Base-by-base conservation (phyloP, 2,797 vertebrate genomes). In the Microctenopoma lineatum region DNA sequence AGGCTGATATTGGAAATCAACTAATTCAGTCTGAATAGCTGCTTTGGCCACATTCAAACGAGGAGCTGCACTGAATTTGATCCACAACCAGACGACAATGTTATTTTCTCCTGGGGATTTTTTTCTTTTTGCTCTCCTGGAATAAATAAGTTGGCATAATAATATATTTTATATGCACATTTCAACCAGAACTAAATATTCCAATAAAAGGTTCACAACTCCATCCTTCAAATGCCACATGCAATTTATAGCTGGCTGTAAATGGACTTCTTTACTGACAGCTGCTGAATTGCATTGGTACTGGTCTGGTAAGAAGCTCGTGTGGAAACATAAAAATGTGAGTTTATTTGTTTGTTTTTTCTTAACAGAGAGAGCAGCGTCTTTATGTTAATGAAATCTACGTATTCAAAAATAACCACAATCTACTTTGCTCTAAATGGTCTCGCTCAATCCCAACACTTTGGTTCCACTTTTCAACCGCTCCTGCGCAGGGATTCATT, bases 251-350 rank as follows among this genome's bases (percentile, higher is more conserved):
- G 70, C 66, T 48, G 59, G 18, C 60, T 59, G 29, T 45, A 55
- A 82, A 75, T 11, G 47, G 60, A 55, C 51, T 45, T 63, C 66
- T 56, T 78, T 70, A 68, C 57, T 79, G 80, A 84, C 79, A 86
- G 81, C 76, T 81, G 64, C 46, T 87, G 73, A 69, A 83, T 59
- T 82, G 73, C 75, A 79, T 39, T 71, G 66, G 63, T 52, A 47
- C 51, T 39, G 60, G 68, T 66, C 61, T 78, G 72, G 27, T 29
- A 29, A 29, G 27, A 3, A 29, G 27, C 27, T 29, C 27, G 3
- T 29, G 27, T 29, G 27, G 5, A 6, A 3, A 29, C 13, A 46
- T 70, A 11, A 71, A 60, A 67, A 63, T 14, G 48, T 15, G 29
- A 7, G 29, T 32, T 34, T 21, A 26, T 47, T 76, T 34, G 21